Conservation (phyloP, 2,797 vertebrate genomes). For the Novumbra hubbsi region DNA sequence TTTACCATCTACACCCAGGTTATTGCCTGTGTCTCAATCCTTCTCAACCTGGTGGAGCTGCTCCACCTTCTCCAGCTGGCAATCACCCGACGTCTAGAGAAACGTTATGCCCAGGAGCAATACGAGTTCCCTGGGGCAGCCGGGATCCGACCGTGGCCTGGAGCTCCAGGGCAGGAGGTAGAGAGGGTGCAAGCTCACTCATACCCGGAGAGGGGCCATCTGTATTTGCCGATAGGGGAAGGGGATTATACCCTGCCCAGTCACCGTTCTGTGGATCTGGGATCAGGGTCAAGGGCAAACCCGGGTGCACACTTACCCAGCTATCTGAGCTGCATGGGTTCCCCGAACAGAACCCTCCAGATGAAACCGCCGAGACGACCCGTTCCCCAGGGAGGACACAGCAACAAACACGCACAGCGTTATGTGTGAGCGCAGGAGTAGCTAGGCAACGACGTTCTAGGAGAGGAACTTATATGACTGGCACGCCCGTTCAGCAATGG, state of each 20-base stretch:
- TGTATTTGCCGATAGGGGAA: slow-evolving; percentile 34
- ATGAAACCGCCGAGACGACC: slow-evolving; percentile 39
- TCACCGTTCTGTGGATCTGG: slow-evolving; percentile 35
- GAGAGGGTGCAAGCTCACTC: not conserved
- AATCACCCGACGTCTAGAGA: slow-evolving; percentile 60
- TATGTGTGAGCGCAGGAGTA: slow-evolving; percentile 63
- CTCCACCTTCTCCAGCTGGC: slow-evolving; percentile 69
- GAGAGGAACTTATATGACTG: too few relatives aligned
- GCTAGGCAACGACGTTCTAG: too few relatives aligned
- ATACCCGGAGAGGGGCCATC: slow-evolving; percentile 41
- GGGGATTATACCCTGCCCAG: slow-evolving; percentile 6
- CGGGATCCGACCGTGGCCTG: not conserved
- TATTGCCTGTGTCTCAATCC: slow-evolving; percentile 70
- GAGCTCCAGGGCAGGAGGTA: slow-evolving; percentile 2
- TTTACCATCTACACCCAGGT: slow-evolving; percentile 80
- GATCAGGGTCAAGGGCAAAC: slow-evolving; percentile 39
- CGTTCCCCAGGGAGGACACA: slow-evolving; percentile 37
- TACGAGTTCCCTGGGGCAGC: slow-evolving; percentile 17
- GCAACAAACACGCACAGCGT: slow-evolving; percentile 54
- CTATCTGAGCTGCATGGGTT: slow-evolving; percentile 65
- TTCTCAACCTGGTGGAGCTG: slow-evolving; percentile 79
- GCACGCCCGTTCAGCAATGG: too few relatives aligned
- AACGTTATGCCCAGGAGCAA: slow-evolving; percentile 23
- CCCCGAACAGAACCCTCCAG: slow-evolving; percentile 38
- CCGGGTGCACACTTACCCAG: slow-evolving; percentile 49